Base-by-base conservation (phyloP, 1,140 invertebrate genomes). In the Drosophila athabasca region DNA sequence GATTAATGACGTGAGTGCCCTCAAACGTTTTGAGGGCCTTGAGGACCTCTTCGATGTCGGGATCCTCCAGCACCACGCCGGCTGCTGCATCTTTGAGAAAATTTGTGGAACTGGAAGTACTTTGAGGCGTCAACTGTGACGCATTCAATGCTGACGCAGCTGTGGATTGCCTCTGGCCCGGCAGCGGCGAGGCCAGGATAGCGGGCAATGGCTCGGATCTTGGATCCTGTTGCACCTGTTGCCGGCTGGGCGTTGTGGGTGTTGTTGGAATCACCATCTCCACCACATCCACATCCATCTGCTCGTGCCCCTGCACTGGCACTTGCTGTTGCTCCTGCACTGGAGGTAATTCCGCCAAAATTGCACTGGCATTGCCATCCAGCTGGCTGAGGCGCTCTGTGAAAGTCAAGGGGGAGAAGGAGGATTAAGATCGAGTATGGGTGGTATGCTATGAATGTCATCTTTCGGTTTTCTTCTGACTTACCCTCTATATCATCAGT, bases 11-110 rank as follows among this genome's bases (percentile, higher is more conserved):
- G 24, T 78, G 62, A 6, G 26, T 59, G 9, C 80, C 70, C 29
- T 91, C 91, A 6, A 92, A 76, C 4, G 77, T 87, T 53, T 91
- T 91, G 3, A 92, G 76, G n/a, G 89, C 91, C 60, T 91, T 91
- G 15, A 92, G 67, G 24, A 92, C 80, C 62, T 92, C 91, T 55
- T 91, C 90, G 26, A 91, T 78, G 39, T 91, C 90, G 66, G 83
- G 88, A 64, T 92, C 90, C 57, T 91, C 91, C 0, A 92, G 64
- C 24, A 85, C 90, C 13, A 68, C 62, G 35, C 79, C 76, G 5
- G 68, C 58, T n/a, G 52, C 46, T 8, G 67, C 76, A 52, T 88
- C 83, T 48, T 83, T 88, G 3, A 88, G 83, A 26, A 87, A 87
- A 31, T 88, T 87, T 0, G 68, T 79, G 3, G 83, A 88, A 49